phyloP scores from a whole-genome alignment of 2,888 invertebrate species.

The Luperina nickerlii region DNA sequence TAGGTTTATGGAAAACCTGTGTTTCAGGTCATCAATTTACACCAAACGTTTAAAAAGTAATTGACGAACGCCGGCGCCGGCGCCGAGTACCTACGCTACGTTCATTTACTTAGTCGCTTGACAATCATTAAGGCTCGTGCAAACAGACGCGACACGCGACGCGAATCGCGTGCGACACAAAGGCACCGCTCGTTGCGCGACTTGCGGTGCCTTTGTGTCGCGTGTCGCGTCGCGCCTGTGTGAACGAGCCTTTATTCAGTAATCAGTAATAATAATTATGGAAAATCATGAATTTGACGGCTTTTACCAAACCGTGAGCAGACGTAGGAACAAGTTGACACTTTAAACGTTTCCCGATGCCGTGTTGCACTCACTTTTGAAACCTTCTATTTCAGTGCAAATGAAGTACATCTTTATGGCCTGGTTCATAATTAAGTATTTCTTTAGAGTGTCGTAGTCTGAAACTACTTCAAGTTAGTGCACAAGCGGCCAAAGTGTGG shows the following conservation, averaged over 20 bases:
- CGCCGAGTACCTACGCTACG: not conserved
- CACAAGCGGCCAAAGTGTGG: not conserved
- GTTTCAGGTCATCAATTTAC: no score
- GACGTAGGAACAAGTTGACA: not conserved
- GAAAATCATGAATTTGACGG: not conserved
- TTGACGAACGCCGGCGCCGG: not conserved
- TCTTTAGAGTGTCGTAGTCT: not conserved
- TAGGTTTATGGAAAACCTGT: no score
- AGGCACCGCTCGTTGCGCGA: no score
- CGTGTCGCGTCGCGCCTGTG: no score
- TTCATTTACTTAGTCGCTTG: not conserved
- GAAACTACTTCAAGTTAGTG: not conserved
- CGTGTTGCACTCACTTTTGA: no score
- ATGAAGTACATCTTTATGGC: not conserved
- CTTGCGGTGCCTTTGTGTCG: no score
- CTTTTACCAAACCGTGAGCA: not conserved
- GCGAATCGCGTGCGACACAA: no score
- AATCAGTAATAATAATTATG: not conserved
- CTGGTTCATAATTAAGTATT: not conserved
- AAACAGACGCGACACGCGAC: no score
- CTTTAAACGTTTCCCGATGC: not conserved
- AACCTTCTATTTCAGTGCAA: not conserved
- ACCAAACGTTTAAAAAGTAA: not conserved
- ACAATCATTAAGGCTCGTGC: no score
- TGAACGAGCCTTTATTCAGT: no score